Evolutionary conservation across 2,888 invertebrate species (phyloP), one percentile per base, ranked within the genome.

Genomic region (Hypselothyrea guttata): DNA sequence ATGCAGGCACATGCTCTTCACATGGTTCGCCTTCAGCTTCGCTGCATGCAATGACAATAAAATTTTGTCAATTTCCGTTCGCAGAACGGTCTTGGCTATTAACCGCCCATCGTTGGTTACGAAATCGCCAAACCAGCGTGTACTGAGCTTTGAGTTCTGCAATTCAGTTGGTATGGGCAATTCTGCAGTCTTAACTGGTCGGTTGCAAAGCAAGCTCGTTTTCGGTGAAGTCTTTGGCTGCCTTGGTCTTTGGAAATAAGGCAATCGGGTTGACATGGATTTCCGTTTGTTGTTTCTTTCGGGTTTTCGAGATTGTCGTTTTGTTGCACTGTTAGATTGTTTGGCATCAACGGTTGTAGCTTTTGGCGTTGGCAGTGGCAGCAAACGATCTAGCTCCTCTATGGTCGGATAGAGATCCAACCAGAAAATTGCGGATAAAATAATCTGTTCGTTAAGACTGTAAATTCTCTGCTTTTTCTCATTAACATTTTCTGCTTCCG

Each of bases 341-440:
- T 22, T 22, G 2, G 22, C 22, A 22, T 22, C 22, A n/a, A n/a
- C n/a, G 2, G 22, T 22, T 22, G 22, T 5, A 22, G 22, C 22
- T 22, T 22, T 22, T 22, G 28, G 15, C 1, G 64, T 2, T 2
- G 74, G 74, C 12, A 71, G 60, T 2, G 90, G 90, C 4, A 90
- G 60, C 47, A 89, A 58, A 37, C 73, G 86, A 49, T 90, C 88
- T 34, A 90, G 66, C 49, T 87, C 87, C 4, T 77, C 57, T 9
- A 90, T 52, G 0, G 90, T 89, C 5, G 89, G 79, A 33, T 82
- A 45, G 40, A 88, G 83, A 49, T 90, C 90, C 48, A 90, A 58
- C 56, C 87, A 88, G 22, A 85, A 81, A 3, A 90, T 89, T 3
- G 74, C 40, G 0, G 89, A 86, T 61, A 89, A 55, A 15, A 90